Evolutionary conservation across 2,113 vertebrate genomes (phyloP), one percentile per base, ranked within the genome.

Genomic region (Cyanistes caeruleus): DNA sequence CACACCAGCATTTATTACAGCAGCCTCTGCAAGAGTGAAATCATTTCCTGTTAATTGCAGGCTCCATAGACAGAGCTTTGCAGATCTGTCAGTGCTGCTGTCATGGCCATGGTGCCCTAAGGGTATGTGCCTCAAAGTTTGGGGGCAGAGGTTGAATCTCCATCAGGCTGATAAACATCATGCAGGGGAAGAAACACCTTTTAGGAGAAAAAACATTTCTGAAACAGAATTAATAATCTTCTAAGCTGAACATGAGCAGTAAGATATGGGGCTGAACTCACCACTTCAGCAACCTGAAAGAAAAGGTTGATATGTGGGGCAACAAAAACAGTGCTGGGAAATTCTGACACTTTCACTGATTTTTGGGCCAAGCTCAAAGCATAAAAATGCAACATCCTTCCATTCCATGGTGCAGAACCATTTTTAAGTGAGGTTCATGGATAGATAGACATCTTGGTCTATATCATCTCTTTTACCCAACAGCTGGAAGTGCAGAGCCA

Each of bases 361-460:
- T 62, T 84, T 53, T 76, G 44, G 20, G 5, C 6, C 76, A 60
- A 65, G 46, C 1, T 84, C 35, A 84, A 88, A 31, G 13, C 8
- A 28, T 10, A 76, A 68, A 88, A 51, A 12, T 16, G 37, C 44
- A 55, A 4, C 5, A 2, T 25, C 28, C 21, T 93, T 79, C 28
- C 39, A 39, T 39, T 39, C 39, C 39, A 12, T 39, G 39, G 39
- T 52, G 44, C 43, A 43, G 63, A 93, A 64, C 7, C 0, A 1
- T 11, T 20, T 39, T 48, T 35, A 76, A 37, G 12, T 24, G 51
- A 73, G 19, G 11, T 19, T 30, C 13, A 24, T 23, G 22, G 4
- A 30, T 0, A 37, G 4, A 30, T 0, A 37, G 7, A 64, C 2
- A 33, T 35, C 49, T 30, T 49, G 41, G 11, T 43, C 37, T 39